Percentiles rank a stretch among this genome's conserved stretches.
Evolutionary conservation across 2,113 vertebrate genomes (phyloP).

Genomic region (Callithrix jacchus): DNA sequence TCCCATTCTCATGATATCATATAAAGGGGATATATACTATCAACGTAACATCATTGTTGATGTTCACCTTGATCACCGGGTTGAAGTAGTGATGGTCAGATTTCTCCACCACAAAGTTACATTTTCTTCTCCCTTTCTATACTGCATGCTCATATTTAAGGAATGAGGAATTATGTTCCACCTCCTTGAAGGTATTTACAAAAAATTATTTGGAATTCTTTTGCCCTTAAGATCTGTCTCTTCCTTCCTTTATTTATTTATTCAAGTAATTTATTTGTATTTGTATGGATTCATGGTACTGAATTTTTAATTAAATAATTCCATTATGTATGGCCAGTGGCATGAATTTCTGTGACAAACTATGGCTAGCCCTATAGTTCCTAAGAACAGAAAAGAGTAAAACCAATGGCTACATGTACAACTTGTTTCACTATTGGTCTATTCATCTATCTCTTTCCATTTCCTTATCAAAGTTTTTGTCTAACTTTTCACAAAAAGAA

Average conservation of each 20-base stretch:
- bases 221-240: neutral
- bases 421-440: neutral
- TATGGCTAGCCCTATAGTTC: neutral
- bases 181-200: neutral
- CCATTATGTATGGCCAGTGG: conserved; percentile 1
- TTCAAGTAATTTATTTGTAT: conserved; percentile 25
- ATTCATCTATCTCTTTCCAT: neutral
- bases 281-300: neutral
- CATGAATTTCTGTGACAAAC: conserved; percentile 11
- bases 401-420: neutral
- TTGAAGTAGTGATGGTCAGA: neutral
- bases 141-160: neutral
- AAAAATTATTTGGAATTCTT: conserved; percentile 44
- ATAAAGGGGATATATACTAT: neutral
- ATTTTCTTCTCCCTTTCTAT: neutral
- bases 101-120: neutral
- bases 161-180: neutral
- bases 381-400: neutral
- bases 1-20: neutral
- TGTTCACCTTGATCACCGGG: neutral
- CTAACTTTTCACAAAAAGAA: conserved; percentile 10
- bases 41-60: neutral
- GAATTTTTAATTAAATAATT: conserved; percentile 21
- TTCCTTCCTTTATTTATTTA: neutral
- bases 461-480: neutral